A percentile compares a stretch with the other conserved stretches of the same genome.
These are phyloP conservation scores for Ctenopoma multispine DNA, from an alignment of 2,797 vertebrate species.

Conservation along the genomic window DNA sequence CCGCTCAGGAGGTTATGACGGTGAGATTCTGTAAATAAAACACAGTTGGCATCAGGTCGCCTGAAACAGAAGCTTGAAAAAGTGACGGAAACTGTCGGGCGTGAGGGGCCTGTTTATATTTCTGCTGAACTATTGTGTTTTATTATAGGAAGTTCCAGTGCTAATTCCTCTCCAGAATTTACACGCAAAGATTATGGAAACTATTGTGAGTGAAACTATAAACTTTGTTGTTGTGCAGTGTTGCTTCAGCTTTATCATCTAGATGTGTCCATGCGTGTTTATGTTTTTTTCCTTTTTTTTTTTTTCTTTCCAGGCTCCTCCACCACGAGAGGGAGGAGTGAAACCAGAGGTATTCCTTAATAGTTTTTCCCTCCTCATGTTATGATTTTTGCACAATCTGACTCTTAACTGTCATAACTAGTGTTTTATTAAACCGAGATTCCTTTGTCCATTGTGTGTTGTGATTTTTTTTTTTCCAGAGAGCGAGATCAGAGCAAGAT, in stretches of 20 bases:
- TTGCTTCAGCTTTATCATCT: constrained; percentile 31
- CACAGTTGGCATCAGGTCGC: constrained; percentile 20
- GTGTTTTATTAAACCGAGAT: constrained; percentile 53
- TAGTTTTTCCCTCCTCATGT: constrained; percentile 19
- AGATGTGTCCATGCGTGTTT: constrained; percentile 24
- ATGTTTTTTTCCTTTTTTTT: constrained; percentile 10
- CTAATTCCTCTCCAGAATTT: constrained; percentile 97
- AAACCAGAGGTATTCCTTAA: constrained; percentile 89
- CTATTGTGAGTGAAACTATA: constrained; percentile 72
- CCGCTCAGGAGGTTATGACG: constrained; percentile 92
- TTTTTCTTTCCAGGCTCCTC: constrained; percentile 65
- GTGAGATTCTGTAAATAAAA: constrained; percentile 76
- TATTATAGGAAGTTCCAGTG: constrained; percentile 93
- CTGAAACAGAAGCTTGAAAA: constrained; percentile 6
- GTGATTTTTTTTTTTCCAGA: constrained; percentile 81
- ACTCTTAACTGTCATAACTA: constrained; percentile 26
- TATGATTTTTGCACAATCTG: constrained; percentile 52
- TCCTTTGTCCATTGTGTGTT: constrained; percentile 58
- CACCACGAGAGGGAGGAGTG: constrained; percentile 90
- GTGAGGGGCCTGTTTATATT: constrained; percentile 36
- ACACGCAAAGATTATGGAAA: constrained; percentile 93
- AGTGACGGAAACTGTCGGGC: constrained; percentile 32
- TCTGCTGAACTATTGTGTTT: constrained; percentile 60
- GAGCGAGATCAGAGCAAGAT: constrained; percentile 94
- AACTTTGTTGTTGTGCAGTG: constrained; percentile 1